Evolutionary conservation across 2,113 vertebrate genomes (phyloP).

Genomic region (Cairina moschata): DNA sequence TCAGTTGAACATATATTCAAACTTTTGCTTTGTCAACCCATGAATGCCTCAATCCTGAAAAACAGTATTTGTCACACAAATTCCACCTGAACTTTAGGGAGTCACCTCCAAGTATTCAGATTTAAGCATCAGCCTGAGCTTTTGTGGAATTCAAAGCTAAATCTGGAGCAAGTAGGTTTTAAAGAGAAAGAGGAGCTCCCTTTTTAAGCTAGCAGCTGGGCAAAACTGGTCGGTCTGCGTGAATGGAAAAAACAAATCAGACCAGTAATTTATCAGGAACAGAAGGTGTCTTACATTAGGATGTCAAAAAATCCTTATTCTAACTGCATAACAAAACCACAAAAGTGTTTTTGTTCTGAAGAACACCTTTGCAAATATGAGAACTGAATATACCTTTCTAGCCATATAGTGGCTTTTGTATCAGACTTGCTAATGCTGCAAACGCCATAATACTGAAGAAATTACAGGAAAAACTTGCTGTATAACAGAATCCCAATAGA

Average conservation of each 20-base stretch:
- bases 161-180: neutral
- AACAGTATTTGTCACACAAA: neutral
- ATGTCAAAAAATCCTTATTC: neutral
- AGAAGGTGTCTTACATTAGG: neutral
- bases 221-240: neutral
- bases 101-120: accelerated
- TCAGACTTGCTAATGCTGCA: neutral
- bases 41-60: neutral
- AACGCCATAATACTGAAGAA: neutral
- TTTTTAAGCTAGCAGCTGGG: neutral
- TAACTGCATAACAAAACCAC: neutral
- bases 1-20: neutral
- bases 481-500: neutral
- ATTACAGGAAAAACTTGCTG: neutral
- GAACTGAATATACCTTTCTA: neutral
- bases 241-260: neutral
- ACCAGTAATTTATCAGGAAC: neutral
- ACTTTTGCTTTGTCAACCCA: neutral
- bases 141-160: neutral
- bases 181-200: neutral
- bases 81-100: neutral
- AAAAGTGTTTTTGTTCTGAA: neutral
- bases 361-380: neutral
- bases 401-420: neutral
- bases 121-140: neutral